Conservation (phyloP, 2,888 invertebrate species). For the Rhingia campestris region DNA sequence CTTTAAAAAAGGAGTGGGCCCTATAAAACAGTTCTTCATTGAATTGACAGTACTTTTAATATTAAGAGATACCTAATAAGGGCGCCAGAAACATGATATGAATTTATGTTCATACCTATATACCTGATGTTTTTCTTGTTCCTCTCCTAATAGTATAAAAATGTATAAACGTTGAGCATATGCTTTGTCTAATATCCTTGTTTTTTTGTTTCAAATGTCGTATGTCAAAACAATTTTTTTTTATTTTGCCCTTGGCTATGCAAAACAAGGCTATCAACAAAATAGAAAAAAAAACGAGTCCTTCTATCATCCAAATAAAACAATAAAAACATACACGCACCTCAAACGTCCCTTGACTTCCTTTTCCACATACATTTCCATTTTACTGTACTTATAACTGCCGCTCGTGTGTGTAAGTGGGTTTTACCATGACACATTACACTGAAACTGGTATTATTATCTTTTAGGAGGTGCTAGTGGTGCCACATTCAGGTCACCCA, state of each 20-base stretch:
- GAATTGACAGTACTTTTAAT: too few relatives aligned
- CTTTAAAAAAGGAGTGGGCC: too few relatives aligned
- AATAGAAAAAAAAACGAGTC: not conserved
- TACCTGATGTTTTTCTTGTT: too few relatives aligned
- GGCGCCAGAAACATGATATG: too few relatives aligned
- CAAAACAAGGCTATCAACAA: not conserved
- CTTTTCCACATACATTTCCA: slow-evolving; percentile 33
- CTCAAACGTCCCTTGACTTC: slow-evolving; percentile 31
- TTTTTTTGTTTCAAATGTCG: too few relatives aligned
- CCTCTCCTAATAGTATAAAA: too few relatives aligned
- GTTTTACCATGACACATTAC: slow-evolving; percentile 64
- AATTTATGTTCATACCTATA: too few relatives aligned
- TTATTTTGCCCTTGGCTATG: not conserved
- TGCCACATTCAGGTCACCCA: slow-evolving; percentile 70
- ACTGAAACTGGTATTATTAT: slow-evolving; percentile 44
- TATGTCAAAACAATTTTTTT: not conserved
- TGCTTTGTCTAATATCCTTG: too few relatives aligned
- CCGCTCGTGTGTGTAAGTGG: slow-evolving; percentile 22
- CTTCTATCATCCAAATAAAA: not conserved
- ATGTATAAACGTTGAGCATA: too few relatives aligned
- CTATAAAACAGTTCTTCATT: too few relatives aligned
- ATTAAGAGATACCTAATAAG: too few relatives aligned
- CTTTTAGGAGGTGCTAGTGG: slow-evolving; percentile 56
- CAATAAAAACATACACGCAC: not conserved
- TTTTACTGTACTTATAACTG: too few relatives aligned